phyloP scores from a whole-genome alignment of 2,888 invertebrate species.

The Lasiommata megera region DNA sequence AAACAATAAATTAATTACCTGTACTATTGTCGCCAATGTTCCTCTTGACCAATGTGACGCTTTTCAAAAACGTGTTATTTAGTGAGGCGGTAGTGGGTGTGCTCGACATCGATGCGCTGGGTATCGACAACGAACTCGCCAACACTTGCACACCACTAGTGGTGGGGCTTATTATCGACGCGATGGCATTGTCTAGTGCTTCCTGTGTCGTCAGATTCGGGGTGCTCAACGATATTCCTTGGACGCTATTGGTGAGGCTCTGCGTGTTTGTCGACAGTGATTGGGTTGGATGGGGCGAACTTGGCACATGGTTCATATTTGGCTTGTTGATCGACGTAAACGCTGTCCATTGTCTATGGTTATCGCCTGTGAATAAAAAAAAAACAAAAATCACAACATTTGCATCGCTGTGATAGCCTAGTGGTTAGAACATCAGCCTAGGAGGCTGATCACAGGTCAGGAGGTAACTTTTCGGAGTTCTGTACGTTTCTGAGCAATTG shows the following conservation, averaged over 20 bases:
- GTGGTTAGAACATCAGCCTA: too few species aligned
- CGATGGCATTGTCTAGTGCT: slow-evolving; percentile 67
- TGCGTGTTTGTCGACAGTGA: slow-evolving; percentile 51
- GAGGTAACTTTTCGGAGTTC: too few species aligned
- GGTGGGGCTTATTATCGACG: slow-evolving; percentile 69
- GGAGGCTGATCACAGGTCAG: too few species aligned
- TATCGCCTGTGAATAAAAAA: slow-evolving; percentile 50
- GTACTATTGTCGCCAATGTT: slow-evolving; percentile 59
- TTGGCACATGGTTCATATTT: slow-evolving; percentile 47
- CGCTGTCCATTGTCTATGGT: slow-evolving; percentile 67
- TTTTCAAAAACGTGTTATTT: slow-evolving; percentile 60
- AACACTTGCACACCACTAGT: slow-evolving; percentile 62
- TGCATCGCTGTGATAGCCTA: too few species aligned
- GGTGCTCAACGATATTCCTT: slow-evolving; percentile 64
- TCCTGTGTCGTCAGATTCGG: slow-evolving; percentile 59
- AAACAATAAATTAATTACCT: slow-evolving; percentile 41
- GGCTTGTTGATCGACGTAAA: slow-evolving; percentile 58
- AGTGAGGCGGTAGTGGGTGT: slow-evolving; percentile 40
- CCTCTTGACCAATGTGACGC: slow-evolving; percentile 70
- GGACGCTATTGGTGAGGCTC: slow-evolving; percentile 66
- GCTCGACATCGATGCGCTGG: slow-evolving; percentile 26
- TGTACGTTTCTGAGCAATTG: too few species aligned
- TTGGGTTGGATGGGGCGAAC: slow-evolving; percentile 51
- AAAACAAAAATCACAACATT: not conserved
- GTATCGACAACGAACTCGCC: slow-evolving; percentile 60